phyloP scores from a whole-genome alignment of 2,888 invertebrate genomes.

The Nineta flava region DNA sequence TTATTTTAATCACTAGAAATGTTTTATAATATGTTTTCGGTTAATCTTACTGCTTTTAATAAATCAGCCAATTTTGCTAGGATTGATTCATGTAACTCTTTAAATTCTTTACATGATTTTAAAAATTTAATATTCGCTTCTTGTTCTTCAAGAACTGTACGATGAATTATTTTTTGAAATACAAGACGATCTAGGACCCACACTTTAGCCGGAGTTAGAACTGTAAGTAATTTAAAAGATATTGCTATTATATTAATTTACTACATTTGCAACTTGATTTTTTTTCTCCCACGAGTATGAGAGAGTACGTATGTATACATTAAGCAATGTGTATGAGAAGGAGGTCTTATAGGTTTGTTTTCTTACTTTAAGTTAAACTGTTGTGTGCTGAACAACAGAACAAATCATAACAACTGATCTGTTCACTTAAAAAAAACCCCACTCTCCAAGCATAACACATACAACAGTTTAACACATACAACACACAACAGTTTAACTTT shows the following conservation, averaged over 20 bases:
- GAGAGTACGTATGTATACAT: too few species aligned
- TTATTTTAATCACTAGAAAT: background rate
- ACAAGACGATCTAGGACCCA: constrained; percentile 79
- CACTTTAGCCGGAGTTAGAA: constrained; percentile 59
- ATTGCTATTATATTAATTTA: background rate
- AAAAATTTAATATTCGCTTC: constrained; percentile 77
- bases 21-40: background rate
- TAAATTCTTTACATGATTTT: constrained; percentile 61
- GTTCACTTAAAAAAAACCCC: too few species aligned
- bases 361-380: too few species aligned
- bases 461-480: too few species aligned
- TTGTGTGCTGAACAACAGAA: too few species aligned
- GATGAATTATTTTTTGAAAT: constrained; percentile 83
- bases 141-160: constrained; percentile 65
- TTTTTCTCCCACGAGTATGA: too few species aligned
- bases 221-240: constrained; percentile 25
- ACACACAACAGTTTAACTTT: too few species aligned
- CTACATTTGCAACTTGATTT: too few species aligned
- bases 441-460: too few species aligned
- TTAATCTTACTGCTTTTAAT: constrained; percentile 51
- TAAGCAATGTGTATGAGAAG: too few species aligned
- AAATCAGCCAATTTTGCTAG: constrained; percentile 74
- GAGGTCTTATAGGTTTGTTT: too few species aligned
- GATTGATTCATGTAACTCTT: constrained; percentile 51
- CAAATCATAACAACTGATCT: too few species aligned